These are phyloP conservation scores for Tipula helvola DNA, from an alignment of 2,888 invertebrate species.

Conservation along the genomic window DNA sequence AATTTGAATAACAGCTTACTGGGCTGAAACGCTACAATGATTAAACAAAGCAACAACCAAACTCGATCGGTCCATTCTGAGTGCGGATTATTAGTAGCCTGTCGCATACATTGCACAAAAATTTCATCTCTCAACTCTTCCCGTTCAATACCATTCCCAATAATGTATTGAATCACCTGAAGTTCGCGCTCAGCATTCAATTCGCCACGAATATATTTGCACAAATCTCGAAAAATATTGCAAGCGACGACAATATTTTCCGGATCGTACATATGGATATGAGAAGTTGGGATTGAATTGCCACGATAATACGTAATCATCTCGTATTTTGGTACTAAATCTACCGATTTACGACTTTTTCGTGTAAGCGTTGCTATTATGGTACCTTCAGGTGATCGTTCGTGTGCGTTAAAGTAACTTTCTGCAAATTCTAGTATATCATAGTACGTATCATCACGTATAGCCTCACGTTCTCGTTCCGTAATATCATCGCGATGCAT, in stretches of 20 bases:
- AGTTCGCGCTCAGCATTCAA: constrained; percentile 72
- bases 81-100: constrained; percentile 80
- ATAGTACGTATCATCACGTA: constrained; percentile 47
- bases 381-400: constrained; percentile 73
- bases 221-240: constrained; percentile 82
- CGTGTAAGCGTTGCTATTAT: constrained; percentile 76
- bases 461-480: constrained; percentile 30
- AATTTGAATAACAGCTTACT: constrained; percentile 38
- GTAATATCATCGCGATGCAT: constrained; percentile 44
- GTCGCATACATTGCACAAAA: constrained; percentile 75
- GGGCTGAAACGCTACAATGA: constrained; percentile 87
- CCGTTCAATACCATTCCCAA: constrained; percentile 76
- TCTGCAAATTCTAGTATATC: constrained; percentile 92
- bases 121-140: constrained; percentile 90
- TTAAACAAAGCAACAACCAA: constrained; percentile 80
- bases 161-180: constrained; percentile 69
- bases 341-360: constrained; percentile 60
- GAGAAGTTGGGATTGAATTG: constrained; percentile 81
- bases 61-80: constrained; percentile 71
- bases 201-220: constrained; percentile 82
- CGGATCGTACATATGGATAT: constrained; percentile 89
- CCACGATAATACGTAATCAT: constrained; percentile 85
- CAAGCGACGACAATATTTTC: constrained; percentile 86
- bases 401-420: constrained; percentile 82
- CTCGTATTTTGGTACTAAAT: constrained; percentile 77